A percentile compares a stretch with the other conserved stretches of the same genome.
These are phyloP conservation scores for Asobara japonica DNA, from an alignment of 1,140 invertebrate species.

Conservation along the genomic window DNA sequence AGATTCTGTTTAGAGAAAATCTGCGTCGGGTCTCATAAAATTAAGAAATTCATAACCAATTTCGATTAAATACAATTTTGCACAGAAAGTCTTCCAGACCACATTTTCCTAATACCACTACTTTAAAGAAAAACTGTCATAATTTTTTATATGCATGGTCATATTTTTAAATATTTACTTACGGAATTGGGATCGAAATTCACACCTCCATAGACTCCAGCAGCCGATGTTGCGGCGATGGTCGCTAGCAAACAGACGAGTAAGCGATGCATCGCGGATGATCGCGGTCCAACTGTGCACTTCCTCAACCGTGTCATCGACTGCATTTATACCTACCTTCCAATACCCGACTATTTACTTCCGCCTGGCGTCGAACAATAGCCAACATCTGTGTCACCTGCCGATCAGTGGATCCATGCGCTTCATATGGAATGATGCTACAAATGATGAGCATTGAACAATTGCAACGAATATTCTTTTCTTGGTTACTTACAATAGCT, in stretches of 20 bases:
- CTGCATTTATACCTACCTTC: neutral
- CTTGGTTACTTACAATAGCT: neutral
- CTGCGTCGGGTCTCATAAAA: no score
- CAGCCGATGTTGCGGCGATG: neutral
- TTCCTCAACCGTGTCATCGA: neutral
- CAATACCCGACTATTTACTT: neutral
- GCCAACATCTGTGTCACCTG: neutral
- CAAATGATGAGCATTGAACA: neutral
- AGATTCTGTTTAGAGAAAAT: no score
- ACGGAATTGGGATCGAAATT: conserved; percentile 11
- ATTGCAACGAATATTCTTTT: neutral
- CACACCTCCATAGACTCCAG: neutral
- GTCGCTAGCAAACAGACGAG: neutral
- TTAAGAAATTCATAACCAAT: no score
- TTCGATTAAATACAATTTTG: no score
- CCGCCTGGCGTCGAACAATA: conserved; percentile 5
- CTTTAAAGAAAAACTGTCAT: no score
- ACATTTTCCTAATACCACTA: no score
- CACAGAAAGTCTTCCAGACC: no score
- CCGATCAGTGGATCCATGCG: neutral
- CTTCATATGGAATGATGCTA: neutral
- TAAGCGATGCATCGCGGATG: neutral
- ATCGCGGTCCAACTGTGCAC: neutral
- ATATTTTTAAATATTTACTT: conserved; percentile 17
- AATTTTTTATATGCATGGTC: no score